Base-by-base conservation (phyloP, 2,797 vertebrate genomes). In the Sebastes iracundus region DNA sequence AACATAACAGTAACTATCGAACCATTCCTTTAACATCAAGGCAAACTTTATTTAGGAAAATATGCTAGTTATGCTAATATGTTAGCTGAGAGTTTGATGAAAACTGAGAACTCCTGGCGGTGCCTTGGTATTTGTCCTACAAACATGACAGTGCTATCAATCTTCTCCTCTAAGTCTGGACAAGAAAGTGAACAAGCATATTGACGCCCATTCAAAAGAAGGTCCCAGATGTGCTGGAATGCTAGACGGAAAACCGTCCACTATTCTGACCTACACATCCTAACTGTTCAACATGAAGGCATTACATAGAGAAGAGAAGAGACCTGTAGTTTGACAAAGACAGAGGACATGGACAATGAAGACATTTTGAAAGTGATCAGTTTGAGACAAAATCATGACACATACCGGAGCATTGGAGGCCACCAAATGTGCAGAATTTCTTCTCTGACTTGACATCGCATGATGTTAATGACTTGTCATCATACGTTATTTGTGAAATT, bases 391-490 rank as follows among this genome's bases (percentile, higher is more conserved):
- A 68, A 33, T 12, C 0, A 16, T 53, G 2, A 4, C 7, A 90
- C 90, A 1, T 83, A 95, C 94, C 1, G 0, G 82, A 79, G 68
- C 94, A 95, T 0, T 8, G 32, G 10, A 94, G 80, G 13, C 1
- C 28, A 49, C 42, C 38, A 0, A 14, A 0, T 0, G 22, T 0
- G 12, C 79, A 89, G 4, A 0, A 0, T 0, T 0, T 0, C 0
- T 0, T 2, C 0, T 1, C 0, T 14, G 1, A 0, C 0, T 0
- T 5, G 6, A 90, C 8, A 0, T 0, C 0, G 67, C 92, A 94
- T 1, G 1, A 4, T 27, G 0, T 7, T n/a, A 93, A 6, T 46
- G 42, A 46, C 42, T 18, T 0, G 6, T 46, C 0, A 18, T 3
- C 6, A 0, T 0, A 46, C 0, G 16, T 46, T 46, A 46, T 11